Conservation (phyloP, 2,113 vertebrate genomes). For the Motacilla alba region DNA sequence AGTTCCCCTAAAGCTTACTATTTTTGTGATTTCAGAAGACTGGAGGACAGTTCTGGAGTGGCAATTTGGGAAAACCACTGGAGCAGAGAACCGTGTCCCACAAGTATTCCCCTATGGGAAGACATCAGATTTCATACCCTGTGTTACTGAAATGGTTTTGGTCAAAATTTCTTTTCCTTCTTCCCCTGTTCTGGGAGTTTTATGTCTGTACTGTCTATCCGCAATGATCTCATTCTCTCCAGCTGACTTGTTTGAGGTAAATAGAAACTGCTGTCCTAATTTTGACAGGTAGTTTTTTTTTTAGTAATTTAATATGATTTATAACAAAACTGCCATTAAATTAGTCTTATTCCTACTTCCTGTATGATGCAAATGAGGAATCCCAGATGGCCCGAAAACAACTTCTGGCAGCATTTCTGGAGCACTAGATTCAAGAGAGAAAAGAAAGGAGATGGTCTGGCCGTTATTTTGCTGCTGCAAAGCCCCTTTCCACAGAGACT, state of each 20-base stretch:
- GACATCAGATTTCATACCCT: conserved; percentile 10
- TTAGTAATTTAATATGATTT: conserved; percentile 16
- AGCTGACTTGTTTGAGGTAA: conserved; percentile 3
- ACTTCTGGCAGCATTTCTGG: neutral
- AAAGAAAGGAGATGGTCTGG: neutral
- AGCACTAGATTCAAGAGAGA: neutral
- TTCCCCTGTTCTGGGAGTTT: conserved; percentile 1
- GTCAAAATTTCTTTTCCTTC: conserved; percentile 16
- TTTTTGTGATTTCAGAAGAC: neutral
- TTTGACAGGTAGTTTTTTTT: conserved; percentile 32
- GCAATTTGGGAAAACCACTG: conserved; percentile 17
- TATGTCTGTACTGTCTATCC: conserved; percentile 10
- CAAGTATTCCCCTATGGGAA: neutral
- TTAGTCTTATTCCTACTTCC: neutral
- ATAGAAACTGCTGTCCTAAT: conserved; percentile 11
- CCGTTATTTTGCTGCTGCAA: neutral
- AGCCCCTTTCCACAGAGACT: neutral
- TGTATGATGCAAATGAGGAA: neutral
- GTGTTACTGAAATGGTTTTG: conserved; percentile 21
- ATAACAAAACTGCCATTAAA: neutral
- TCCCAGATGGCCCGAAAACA: neutral
- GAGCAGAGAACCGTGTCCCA: neutral
- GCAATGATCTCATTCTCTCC: conserved; percentile 58
- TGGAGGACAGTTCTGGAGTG: neutral
- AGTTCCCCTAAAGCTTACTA: neutral